phyloP scores from a whole-genome alignment of 2,113 vertebrate species.

The Microcebus lehilahytsara region DNA sequence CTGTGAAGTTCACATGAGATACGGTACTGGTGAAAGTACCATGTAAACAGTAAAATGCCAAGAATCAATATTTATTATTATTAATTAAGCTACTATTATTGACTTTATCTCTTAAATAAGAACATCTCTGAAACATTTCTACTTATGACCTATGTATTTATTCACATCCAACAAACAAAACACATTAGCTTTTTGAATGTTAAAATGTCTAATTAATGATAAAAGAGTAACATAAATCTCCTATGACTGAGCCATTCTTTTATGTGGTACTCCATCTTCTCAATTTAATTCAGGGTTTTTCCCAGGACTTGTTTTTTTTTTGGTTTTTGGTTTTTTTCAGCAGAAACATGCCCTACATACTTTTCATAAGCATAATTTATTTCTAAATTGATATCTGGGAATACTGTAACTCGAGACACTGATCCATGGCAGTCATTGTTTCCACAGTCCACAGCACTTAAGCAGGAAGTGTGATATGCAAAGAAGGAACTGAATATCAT shows the following conservation, averaged over 20 bases:
- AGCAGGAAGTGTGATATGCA: slow-evolving; percentile 63
- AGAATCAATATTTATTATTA: background rate
- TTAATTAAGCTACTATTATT: background rate
- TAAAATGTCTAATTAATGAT: background rate
- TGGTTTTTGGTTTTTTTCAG: background rate
- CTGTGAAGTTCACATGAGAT: background rate
- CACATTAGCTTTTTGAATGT: background rate
- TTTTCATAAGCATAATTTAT: slow-evolving; percentile 76
- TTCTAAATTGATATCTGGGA: slow-evolving; percentile 78
- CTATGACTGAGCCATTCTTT: background rate
- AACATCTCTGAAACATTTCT: slow-evolving; percentile 24
- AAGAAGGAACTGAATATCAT: slow-evolving; percentile 58
- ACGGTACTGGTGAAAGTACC: background rate
- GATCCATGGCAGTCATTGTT: slow-evolving; percentile 68
- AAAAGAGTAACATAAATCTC: background rate
- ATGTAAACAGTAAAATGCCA: background rate
- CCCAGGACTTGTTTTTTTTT: slow-evolving; percentile 24
- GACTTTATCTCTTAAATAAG: slow-evolving; percentile 12
- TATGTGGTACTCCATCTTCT: background rate
- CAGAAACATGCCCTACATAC: slow-evolving; percentile 74
- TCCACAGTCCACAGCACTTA: slow-evolving; percentile 69
- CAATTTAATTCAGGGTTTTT: slow-evolving; percentile 27
- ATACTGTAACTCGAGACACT: slow-evolving; percentile 74
- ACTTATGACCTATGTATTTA: background rate
- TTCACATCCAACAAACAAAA: slow-evolving; percentile 4